Evolutionary conservation across 2,888 invertebrate genomes (phyloP), one percentile per base, ranked within the genome.

Genomic region (Lordiphosa fenestrarum): DNA sequence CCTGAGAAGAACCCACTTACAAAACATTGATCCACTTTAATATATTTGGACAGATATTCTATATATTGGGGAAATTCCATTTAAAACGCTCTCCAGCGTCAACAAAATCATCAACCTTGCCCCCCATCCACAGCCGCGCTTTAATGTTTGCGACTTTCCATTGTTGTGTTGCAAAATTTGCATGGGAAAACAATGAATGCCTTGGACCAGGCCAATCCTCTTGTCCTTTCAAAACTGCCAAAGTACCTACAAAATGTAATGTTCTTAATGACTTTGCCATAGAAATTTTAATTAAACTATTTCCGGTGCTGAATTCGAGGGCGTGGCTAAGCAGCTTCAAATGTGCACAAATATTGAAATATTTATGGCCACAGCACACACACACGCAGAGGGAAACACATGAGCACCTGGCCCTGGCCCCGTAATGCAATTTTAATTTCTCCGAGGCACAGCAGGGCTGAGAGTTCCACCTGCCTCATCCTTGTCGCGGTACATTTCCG

Each of bases 211-310:
- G 62, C 60, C 66, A 38, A 47, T 49, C 41, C 52, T 49, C 52
- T 48, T 57, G 42, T 41, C 39, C 50, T 57, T 42, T 46, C 49
- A 38, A 52, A 66, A 42, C 37, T 37, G 35, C 53, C 53, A 44
- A 53, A 57, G 58, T 57, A 63, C 54, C 60, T 64, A 64, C 61
- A 65, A 84, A 81, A 69, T 71, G 70, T 66, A 73, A 69, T 71
- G 73, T 61, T 67, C 74, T 76, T 78, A 84, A 84, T 81, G 86
- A 73, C 76, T 68, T 73, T 74, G 68, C 84, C 70, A 72, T 56
- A 83, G 82, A 84, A 71, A 85, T 85, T 82, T 82, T 82, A 82
- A 82, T 82, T 85, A 82, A 85, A 85, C 82, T 80, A 82, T 82
- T 82, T 82, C 82, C 82, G 63, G 53, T 19, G 30, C 6, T 46